Percentiles rank a stretch among this genome's conserved stretches.
Conservation (phyloP, 1,140 invertebrate species). For the Aculops lycopersici region DNA sequence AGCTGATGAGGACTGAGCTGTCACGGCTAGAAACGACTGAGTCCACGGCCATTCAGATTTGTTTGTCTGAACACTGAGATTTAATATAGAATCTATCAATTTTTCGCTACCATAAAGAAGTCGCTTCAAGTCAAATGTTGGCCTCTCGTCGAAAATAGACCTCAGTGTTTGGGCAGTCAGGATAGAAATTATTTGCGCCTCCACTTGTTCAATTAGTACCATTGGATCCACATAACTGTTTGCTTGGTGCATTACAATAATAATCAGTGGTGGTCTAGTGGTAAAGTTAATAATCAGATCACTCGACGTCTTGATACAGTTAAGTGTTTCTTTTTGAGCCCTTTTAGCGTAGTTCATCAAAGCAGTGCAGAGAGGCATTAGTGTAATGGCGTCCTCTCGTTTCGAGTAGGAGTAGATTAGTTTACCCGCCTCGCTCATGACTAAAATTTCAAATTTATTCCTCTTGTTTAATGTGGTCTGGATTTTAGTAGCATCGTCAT, state of each 20-base stretch:
- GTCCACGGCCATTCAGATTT: neutral
- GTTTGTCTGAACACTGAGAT: neutral
- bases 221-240: slow-evolving; percentile 4
- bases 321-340: slow-evolving; percentile 5
- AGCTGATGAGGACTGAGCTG: too few relatives aligned
- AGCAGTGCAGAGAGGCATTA: slow-evolving; percentile 9
- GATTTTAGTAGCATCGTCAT: too few relatives aligned
- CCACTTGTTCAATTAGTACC: slow-evolving; percentile 7
- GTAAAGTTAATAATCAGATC: slow-evolving; percentile 8
- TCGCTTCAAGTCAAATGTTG: slow-evolving; percentile 9
- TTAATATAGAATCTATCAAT: slow-evolving; percentile 3
- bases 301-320: slow-evolving; percentile 1
- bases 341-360: slow-evolving; percentile 6
- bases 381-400: slow-evolving; percentile 5
- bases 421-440: slow-evolving; percentile 8
- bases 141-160: slow-evolving; percentile 7
- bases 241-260: slow-evolving; percentile 6
- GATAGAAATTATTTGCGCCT: slow-evolving; percentile 9
- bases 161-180: slow-evolving; percentile 6
- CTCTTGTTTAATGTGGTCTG: too few relatives aligned
- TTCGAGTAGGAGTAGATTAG: slow-evolving; percentile 8
- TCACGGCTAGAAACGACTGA: neutral
- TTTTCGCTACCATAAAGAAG: slow-evolving; percentile 5
- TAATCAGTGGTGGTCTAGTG: slow-evolving; percentile 5
- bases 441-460: slow-evolving; percentile 9